Conservation (phyloP, 2,113 vertebrate species). For the Mastomys natalensis region DNA sequence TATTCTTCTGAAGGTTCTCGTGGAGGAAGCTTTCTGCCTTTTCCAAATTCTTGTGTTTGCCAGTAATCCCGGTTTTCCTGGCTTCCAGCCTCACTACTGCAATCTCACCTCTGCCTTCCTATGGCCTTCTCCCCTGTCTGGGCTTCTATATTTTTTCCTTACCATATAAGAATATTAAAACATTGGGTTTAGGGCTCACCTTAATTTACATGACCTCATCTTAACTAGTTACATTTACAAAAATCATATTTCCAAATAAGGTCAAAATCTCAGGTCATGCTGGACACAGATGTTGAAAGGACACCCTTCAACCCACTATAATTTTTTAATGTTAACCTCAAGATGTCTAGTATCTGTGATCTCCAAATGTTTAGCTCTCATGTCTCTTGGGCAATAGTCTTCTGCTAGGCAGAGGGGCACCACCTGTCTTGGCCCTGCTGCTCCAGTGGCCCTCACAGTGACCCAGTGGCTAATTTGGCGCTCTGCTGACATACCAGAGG, state of each 20-base stretch:
- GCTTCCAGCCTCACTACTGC: background rate
- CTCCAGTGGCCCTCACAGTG: rapidly evolving
- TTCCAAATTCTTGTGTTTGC: background rate
- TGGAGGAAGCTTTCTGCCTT: background rate
- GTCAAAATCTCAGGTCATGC: background rate
- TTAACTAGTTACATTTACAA: conserved; percentile 8
- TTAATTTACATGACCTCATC: background rate
- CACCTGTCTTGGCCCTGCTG: background rate
- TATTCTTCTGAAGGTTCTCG: background rate
- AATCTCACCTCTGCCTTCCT: background rate
- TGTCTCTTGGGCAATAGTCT: background rate
- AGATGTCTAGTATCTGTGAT: background rate
- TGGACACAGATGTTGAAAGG: background rate
- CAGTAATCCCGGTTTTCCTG: background rate
- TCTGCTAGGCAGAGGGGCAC: background rate
- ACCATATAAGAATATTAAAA: background rate
- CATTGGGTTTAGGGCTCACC: background rate
- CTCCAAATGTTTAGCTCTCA: background rate
- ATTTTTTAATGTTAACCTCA: background rate
- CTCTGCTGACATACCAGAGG: background rate
- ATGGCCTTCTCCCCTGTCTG: background rate
- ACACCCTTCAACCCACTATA: background rate
- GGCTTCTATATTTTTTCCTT: background rate
- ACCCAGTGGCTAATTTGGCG: conserved; percentile 21
- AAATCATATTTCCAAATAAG: conserved; percentile 23